These are phyloP conservation scores for Eutrigla gurnardus DNA, from an alignment of 2,797 vertebrate genomes.

Conservation along the genomic window DNA sequence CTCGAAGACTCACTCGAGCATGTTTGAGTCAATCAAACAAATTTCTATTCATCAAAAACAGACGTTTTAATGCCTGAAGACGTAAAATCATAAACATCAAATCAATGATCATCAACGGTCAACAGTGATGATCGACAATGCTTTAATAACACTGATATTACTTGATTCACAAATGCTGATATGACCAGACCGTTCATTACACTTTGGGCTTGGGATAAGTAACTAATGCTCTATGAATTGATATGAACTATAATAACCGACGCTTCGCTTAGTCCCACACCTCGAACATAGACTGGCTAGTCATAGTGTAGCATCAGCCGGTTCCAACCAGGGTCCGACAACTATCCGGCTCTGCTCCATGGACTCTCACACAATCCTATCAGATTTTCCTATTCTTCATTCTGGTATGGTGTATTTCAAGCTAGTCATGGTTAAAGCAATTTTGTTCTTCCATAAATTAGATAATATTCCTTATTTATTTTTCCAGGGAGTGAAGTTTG, in stretches of 20 bases:
- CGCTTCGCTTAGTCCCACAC: neutral
- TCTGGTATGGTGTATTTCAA: no score
- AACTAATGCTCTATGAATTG: neutral
- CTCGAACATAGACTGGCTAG: no score
- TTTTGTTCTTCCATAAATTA: neutral
- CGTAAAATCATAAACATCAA: neutral
- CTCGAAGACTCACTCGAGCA: conserved; percentile 7
- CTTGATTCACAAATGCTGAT: neutral
- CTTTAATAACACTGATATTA: neutral
- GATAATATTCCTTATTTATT: neutral
- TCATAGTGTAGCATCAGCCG: no score
- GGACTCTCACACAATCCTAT: no score
- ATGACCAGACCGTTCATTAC: neutral
- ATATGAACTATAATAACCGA: neutral
- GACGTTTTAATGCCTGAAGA: neutral
- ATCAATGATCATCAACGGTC: neutral
- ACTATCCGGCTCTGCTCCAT: no score
- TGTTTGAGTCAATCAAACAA: neutral
- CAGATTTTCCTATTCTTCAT: no score
- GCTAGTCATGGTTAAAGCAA: neutral
- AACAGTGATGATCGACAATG: neutral
- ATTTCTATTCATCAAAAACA: neutral
- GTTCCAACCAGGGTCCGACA: no score
- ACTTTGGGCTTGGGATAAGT: neutral
- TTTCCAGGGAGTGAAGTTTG: neutral